phyloP scores from a whole-genome alignment of 2,888 invertebrate species.

The Mechanitis mazaeus region DNA sequence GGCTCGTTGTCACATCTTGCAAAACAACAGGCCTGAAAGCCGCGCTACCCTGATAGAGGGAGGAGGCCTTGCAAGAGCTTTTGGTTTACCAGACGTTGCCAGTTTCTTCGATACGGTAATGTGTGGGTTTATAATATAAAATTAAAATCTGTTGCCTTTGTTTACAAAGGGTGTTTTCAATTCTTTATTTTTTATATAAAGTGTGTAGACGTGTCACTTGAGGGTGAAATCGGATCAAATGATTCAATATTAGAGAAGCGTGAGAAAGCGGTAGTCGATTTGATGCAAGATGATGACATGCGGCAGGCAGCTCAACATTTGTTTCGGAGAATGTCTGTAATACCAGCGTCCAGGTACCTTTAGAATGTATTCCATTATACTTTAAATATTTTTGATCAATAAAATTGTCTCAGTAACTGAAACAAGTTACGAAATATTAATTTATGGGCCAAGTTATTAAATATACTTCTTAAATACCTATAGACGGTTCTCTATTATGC shows the following conservation, averaged over 20 bases:
- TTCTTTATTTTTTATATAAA: conserved; percentile 26
- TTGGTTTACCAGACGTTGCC: conserved; percentile 44
- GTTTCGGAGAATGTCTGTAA: conserved; percentile 63
- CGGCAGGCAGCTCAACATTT: conserved; percentile 54
- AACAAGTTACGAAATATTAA: conserved; percentile 4
- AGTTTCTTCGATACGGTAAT: conserved; percentile 63
- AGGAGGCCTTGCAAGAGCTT: conserved; percentile 28
- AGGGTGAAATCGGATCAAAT: conserved; percentile 51
- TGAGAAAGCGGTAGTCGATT: conserved; percentile 55
- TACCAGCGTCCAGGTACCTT: conserved; percentile 56
- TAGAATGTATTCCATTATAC: background rate
- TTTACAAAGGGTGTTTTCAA: background rate
- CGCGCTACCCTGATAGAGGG: conserved; percentile 56
- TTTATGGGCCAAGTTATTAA: background rate
- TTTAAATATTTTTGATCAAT: background rate
- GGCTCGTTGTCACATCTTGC: conserved; percentile 60
- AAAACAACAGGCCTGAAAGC: conserved; percentile 63
- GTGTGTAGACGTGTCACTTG: conserved; percentile 62
- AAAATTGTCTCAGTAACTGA: background rate
- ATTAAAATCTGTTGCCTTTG: no score
- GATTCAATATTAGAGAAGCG: conserved; percentile 54
- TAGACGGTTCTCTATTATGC: conserved; percentile 59
- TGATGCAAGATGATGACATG: conserved; percentile 66
- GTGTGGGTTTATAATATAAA: background rate
- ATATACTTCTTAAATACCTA: background rate